Percentiles rank a stretch among this genome's conserved stretches.
phyloP scores from a whole-genome alignment of 2,888 invertebrate species.

The Limnephilus marmoratus region DNA sequence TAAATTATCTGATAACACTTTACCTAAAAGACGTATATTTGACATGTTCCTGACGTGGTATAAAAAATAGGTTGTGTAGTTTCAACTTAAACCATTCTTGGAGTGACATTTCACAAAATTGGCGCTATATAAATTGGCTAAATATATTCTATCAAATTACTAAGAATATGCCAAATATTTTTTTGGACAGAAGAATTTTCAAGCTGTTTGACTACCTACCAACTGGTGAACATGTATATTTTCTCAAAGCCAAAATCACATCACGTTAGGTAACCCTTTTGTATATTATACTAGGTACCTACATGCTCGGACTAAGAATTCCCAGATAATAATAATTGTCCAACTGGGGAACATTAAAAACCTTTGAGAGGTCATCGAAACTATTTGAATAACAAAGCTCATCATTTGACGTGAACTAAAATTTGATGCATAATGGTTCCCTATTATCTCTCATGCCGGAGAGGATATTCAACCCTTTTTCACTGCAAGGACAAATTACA shows the following conservation, averaged over 20 bases:
- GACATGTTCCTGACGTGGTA: too few relatives aligned
- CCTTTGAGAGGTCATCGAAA: slow-evolving; percentile 18
- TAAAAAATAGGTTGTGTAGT: too few relatives aligned
- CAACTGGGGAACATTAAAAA: not conserved
- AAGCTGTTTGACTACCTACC: not conserved
- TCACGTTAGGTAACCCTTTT: not conserved
- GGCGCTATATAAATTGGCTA: too few relatives aligned
- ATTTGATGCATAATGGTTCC: not conserved
- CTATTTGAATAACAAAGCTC: slow-evolving; percentile 33
- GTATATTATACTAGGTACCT: not conserved
- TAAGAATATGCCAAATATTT: too few relatives aligned
- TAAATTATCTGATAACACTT: too few relatives aligned
- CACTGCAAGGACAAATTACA: slow-evolving; percentile 61
- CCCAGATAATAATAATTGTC: not conserved
- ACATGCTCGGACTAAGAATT: not conserved
- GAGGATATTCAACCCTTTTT: slow-evolving; percentile 41
- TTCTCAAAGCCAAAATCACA: not conserved
- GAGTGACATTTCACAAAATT: too few relatives aligned
- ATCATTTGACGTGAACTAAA: slow-evolving; percentile 8
- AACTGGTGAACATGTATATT: not conserved
- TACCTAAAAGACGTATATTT: too few relatives aligned
- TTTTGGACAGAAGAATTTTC: not conserved
- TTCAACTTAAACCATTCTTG: too few relatives aligned
- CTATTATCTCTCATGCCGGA: slow-evolving; percentile 30
- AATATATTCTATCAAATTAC: too few relatives aligned